A percentile compares a stretch with the other conserved stretches of the same genome.
These are phyloP conservation scores for Caenorhabditis virilis DNA, from an alignment of 2,888 invertebrate genomes.

Conservation along the genomic window DNA sequence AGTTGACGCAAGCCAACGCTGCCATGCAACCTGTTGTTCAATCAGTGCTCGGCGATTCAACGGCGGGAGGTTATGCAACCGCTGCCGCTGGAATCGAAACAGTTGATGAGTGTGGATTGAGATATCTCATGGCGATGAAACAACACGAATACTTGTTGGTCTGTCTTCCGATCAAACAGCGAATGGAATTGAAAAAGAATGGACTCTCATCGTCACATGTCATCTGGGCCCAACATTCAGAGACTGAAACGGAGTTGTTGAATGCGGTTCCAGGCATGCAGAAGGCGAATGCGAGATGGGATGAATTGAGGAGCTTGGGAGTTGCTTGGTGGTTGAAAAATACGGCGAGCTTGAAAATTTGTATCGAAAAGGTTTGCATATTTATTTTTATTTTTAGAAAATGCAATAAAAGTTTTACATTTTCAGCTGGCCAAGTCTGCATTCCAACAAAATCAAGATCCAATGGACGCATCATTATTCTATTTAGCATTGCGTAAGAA, in stretches of 20 bases:
- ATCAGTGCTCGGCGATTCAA: conserved; percentile 57
- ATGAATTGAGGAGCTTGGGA: conserved; percentile 84
- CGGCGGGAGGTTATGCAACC: conserved; percentile 59
- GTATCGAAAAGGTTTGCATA: conserved; percentile 82
- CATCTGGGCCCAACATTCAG: conserved; percentile 99
- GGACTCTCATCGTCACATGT: conserved; percentile 76
- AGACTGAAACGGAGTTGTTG: conserved; percentile 91
- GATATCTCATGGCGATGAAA: conserved; percentile 91
- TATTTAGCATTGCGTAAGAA: conserved; percentile 98
- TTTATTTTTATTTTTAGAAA: too few relatives aligned
- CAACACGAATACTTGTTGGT: conserved; percentile 92
- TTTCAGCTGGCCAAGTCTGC: conserved; percentile 83
- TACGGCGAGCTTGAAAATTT: conserved; percentile 80
- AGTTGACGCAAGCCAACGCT: conserved; percentile 72
- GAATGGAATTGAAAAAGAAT: conserved; percentile 73
- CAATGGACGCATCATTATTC: conserved; percentile 93
- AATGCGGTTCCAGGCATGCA: conserved; percentile 77
- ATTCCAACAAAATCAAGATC: conserved; percentile 88
- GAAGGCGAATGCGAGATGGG: conserved; percentile 78
- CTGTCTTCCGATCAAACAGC: conserved; percentile 87
- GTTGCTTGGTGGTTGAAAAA: conserved; percentile 96
- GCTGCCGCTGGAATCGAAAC: conserved; percentile 64
- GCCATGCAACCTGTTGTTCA: conserved; percentile 55
- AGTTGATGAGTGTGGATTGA: conserved; percentile 92
- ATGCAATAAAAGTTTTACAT: too few relatives aligned